A percentile compares a stretch with the other conserved stretches of the same genome.
Conservation (phyloP, 1,140 invertebrate genomes). For the Pogonus chalceus region DNA sequence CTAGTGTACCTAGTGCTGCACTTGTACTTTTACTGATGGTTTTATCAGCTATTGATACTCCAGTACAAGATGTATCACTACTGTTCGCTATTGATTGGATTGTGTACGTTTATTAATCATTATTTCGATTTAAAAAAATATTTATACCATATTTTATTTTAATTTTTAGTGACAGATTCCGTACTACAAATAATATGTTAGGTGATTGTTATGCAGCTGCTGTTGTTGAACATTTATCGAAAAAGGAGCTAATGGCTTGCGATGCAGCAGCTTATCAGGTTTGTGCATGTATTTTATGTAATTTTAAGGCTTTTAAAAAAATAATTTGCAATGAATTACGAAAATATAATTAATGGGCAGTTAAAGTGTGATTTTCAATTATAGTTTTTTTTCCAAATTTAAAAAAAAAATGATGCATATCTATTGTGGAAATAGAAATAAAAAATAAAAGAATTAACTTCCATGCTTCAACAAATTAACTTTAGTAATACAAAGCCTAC, state of each 20-base stretch:
- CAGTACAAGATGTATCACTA: slow-evolving; percentile 70
- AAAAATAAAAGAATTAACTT: too few species aligned
- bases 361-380: too few species aligned
- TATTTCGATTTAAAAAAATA: not conserved
- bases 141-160: slow-evolving; percentile 5
- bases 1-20: slow-evolving; percentile 87
- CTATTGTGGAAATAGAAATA: too few species aligned
- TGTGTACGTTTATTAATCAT: slow-evolving; percentile 67
- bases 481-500: too few species aligned
- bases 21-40: slow-evolving; percentile 77
- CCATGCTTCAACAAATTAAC: too few species aligned
- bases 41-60: slow-evolving; percentile 75
- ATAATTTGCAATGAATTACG: too few species aligned
- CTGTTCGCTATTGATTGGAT: slow-evolving; percentile 86
- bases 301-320: too few species aligned
- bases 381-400: too few species aligned
- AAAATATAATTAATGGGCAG: too few species aligned
- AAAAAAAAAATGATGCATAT: too few species aligned
- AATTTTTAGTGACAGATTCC: slow-evolving; percentile 63
- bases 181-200: slow-evolving; percentile 81
- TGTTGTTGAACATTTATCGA: slow-evolving; percentile 72
- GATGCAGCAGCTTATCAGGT: slow-evolving; percentile 54
- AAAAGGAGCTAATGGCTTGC: slow-evolving; percentile 65
- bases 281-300: too few species aligned
- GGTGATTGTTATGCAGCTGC: slow-evolving; percentile 82